These are phyloP conservation scores for Macrotis lagotis DNA, from an alignment of 2,113 vertebrate species.

Conservation along the genomic window DNA sequence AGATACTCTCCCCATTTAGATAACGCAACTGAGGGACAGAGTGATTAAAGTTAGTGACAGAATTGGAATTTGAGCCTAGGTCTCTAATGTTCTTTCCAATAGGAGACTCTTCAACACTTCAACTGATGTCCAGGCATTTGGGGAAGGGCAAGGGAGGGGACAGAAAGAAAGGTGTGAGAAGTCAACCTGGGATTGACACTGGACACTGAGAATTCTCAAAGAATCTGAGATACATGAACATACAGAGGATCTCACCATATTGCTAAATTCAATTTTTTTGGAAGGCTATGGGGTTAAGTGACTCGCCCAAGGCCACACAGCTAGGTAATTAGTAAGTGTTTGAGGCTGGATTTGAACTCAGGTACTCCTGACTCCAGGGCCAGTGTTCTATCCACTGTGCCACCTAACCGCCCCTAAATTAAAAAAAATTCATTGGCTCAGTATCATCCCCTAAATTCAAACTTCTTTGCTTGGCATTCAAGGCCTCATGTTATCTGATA, in stretches of 20 bases:
- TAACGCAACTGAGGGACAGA: neutral
- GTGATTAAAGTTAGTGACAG: neutral
- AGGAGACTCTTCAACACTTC: neutral
- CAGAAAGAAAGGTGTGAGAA: no score
- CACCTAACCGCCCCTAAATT: neutral
- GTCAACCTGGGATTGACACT: neutral
- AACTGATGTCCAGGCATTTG: neutral
- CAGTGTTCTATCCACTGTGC: neutral
- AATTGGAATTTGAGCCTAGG: neutral
- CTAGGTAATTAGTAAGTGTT: neutral
- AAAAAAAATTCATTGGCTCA: neutral
- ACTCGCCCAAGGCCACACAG: no score
- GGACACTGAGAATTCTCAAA: neutral
- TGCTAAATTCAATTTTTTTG: neutral
- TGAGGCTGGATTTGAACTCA: neutral
- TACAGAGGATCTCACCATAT: neutral
- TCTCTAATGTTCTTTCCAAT: neutral
- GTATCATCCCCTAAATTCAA: neutral
- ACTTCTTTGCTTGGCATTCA: neutral
- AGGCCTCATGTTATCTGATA: neutral
- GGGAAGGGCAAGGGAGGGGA: neutral
- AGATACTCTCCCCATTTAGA: neutral
- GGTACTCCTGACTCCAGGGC: neutral
- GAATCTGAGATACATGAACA: neutral
- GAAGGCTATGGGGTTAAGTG: no score